A percentile compares a stretch with the other conserved stretches of the same genome.
Evolutionary conservation across 2,797 vertebrate genomes (phyloP).

Genomic region (Selene dorsalis): DNA sequence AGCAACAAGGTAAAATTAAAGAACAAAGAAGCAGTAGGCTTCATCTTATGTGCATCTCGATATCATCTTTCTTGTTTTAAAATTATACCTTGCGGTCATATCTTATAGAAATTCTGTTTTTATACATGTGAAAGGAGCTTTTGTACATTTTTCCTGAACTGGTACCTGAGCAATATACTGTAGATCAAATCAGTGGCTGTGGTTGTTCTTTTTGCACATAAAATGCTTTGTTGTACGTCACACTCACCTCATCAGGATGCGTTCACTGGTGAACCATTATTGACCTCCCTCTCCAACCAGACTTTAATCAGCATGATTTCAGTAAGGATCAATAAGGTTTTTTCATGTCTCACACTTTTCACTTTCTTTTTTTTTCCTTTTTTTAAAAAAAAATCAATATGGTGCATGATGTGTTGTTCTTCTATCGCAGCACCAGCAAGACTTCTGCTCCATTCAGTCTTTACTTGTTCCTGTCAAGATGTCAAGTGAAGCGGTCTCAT

Average conservation of each 20-base stretch:
- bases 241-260: conserved; percentile 66
- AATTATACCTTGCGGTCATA: conserved; percentile 30
- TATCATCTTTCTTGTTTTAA: conserved; percentile 54
- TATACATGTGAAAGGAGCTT: conserved; percentile 16
- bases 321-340: conserved; percentile 81
- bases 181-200: conserved; percentile 19
- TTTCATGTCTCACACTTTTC: conserved; percentile 82
- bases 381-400: conserved; percentile 82
- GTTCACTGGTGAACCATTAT: conserved; percentile 68
- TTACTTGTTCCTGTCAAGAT: conserved; percentile 52
- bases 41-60: conserved; percentile 56
- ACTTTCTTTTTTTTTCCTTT: conserved; percentile 71
- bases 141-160: conserved; percentile 13
- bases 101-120: conserved; percentile 11
- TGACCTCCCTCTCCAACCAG: conserved; percentile 56
- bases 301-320: conserved; percentile 81
- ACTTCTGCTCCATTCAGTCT: conserved; percentile 65
- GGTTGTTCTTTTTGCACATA: conserved; percentile 8
- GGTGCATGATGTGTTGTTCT: conserved; percentile 66
- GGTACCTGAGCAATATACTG: not conserved
- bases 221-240: conserved; percentile 24
- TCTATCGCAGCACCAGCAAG: conserved; percentile 24
- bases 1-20: conserved; percentile 62
- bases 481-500: conserved; percentile 21
- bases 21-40: conserved; percentile 67